Evolutionary conservation across 2,113 vertebrate species (phyloP).

Genomic region (Dasyurus viverrinus): DNA sequence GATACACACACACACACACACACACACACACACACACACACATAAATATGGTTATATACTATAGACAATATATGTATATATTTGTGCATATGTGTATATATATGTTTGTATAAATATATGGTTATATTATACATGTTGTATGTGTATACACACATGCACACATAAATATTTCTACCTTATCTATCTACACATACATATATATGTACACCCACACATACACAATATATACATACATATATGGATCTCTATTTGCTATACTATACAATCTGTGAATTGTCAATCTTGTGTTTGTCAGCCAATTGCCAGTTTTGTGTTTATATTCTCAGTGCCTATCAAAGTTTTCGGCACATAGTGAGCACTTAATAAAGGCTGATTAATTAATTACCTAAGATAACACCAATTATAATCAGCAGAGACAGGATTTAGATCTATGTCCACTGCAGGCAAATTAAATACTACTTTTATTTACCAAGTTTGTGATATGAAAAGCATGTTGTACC

Average conservation of each 20-base stretch:
- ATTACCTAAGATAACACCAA: background rate
- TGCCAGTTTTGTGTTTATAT: background rate
- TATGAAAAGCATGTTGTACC: background rate
- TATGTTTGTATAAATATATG: background rate
- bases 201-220: background rate
- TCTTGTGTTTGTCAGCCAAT: background rate
- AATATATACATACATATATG: fast-evolving
- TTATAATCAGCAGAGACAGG: background rate
- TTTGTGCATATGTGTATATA: background rate
- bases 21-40: background rate
- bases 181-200: no score
- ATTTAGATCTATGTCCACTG: background rate
- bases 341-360: background rate
- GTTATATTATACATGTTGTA: no score
- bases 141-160: background rate
- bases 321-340: background rate
- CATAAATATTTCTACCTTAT: background rate
- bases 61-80: no score
- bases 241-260: background rate
- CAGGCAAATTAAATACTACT: background rate
- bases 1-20: background rate
- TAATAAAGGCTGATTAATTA: background rate
- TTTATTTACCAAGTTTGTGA: background rate
- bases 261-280: background rate
- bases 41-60: background rate